Conservation (phyloP, 2,113 vertebrate species). For the Rallus limicola region DNA sequence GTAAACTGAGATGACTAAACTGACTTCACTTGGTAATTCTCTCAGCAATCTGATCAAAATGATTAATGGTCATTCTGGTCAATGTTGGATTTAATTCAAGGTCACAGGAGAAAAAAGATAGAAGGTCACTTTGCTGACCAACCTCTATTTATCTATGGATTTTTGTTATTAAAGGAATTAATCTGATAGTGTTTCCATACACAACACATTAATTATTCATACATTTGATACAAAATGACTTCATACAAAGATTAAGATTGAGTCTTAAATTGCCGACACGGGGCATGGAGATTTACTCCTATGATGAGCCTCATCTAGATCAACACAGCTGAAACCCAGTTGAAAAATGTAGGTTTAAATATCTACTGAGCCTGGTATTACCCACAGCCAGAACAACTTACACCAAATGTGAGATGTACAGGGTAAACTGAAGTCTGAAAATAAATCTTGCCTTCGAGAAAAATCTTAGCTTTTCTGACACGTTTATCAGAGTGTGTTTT, state of each 20-base stretch:
- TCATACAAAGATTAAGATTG: constrained; percentile 28
- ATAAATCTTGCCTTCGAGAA: constrained; percentile 21
- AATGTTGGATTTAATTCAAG: constrained; percentile 18
- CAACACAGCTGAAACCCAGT: not conserved
- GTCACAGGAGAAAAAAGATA: constrained; percentile 16
- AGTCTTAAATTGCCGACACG: constrained; percentile 7
- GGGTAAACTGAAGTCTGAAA: not conserved
- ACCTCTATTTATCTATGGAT: constrained; percentile 39
- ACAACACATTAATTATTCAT: constrained; percentile 64
- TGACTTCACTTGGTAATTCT: not conserved
- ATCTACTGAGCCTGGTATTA: not conserved
- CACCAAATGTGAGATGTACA: not conserved
- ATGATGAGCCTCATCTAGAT: not conserved
- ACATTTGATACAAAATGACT: constrained; percentile 17
- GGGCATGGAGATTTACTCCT: not conserved
- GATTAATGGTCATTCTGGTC: constrained; percentile 39
- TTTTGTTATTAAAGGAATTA: constrained; percentile 66
- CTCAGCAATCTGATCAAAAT: constrained; percentile 14
- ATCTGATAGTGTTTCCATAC: constrained; percentile 8
- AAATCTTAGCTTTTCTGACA: constrained; percentile 28
- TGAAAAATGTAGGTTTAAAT: not conserved
- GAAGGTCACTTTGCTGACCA: constrained; percentile 24
- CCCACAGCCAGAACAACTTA: not conserved
- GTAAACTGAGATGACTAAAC: not conserved
- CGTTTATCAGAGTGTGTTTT: constrained; percentile 39